Evolutionary conservation across 2,888 invertebrate species (phyloP).

Genomic region (Pherbina coryleti): DNA sequence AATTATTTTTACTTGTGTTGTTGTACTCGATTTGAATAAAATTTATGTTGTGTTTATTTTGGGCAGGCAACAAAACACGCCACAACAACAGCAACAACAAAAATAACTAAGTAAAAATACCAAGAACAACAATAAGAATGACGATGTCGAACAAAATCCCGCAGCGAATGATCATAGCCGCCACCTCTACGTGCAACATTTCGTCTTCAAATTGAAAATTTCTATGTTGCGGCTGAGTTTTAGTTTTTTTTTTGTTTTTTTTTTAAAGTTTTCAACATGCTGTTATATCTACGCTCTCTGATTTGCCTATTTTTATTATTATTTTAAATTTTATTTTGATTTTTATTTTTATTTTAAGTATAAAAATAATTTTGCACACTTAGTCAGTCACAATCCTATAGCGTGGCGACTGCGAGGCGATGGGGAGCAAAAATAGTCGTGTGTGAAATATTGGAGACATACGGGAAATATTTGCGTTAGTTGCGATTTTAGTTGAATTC

Average conservation of each 20-base stretch:
- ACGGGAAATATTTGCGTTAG: conserved; percentile 61
- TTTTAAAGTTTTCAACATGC: conserved; percentile 43
- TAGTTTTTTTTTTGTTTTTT: conserved; percentile 34
- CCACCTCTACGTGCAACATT: conserved; percentile 3
- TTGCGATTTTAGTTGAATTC: conserved; percentile 61
- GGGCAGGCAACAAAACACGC: neutral
- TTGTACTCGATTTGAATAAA: conserved; percentile 47
- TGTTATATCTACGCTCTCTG: neutral
- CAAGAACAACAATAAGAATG: conserved; percentile 24
- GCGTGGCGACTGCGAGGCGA: neutral
- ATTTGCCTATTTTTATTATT: neutral
- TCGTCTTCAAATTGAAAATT: conserved; percentile 21
- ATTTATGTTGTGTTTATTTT: conserved; percentile 59
- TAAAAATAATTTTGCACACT: conserved; percentile 57
- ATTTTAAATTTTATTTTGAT: conserved; percentile 25
- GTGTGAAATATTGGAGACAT: conserved; percentile 65
- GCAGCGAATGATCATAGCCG: conserved; percentile 11
- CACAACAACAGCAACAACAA: conserved; percentile 4
- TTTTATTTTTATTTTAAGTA: conserved; percentile 63
- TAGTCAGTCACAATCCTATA: conserved; percentile 36
- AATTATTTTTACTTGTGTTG: conserved; percentile 20
- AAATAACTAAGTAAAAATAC: neutral
- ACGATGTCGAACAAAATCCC: conserved; percentile 20
- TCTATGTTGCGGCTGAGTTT: neutral
- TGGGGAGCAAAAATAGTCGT: neutral